Percentiles rank a stretch among this genome's conserved stretches.
phyloP scores from a whole-genome alignment of 64 coral and sea anemone genomes.

The Porites australiensis region DNA sequence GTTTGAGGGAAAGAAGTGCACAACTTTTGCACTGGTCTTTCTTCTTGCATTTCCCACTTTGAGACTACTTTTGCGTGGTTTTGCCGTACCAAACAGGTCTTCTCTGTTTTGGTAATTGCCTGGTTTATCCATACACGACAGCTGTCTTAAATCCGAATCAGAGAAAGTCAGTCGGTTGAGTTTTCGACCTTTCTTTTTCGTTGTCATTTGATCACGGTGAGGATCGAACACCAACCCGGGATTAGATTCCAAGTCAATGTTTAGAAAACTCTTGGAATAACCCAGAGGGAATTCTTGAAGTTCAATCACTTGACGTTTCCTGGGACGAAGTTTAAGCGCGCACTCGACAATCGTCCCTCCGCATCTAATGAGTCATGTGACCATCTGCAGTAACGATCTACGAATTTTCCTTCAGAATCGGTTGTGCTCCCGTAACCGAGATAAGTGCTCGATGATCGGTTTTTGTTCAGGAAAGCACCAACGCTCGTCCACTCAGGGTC shows the following conservation, averaged over 20 bases:
- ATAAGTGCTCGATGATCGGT: background rate
- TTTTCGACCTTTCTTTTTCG: background rate
- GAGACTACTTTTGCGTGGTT: conserved; percentile 29
- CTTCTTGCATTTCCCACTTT: background rate
- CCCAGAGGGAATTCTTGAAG: conserved; percentile 42
- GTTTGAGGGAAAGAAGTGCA: conserved; percentile 34
- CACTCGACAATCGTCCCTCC: conserved; percentile 6
- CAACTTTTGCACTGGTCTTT: conserved; percentile 17
- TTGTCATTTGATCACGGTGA: background rate
- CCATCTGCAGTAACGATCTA: conserved; percentile 33
- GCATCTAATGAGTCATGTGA: conserved; percentile 36
- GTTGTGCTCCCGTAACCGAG: conserved; percentile 16
- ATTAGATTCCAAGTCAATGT: conserved; percentile 35
- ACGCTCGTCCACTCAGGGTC: conserved; percentile 45
- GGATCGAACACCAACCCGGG: conserved; percentile 33
- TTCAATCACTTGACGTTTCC: conserved; percentile 38
- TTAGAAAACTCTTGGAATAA: conserved; percentile 34
- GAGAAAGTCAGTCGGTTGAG: conserved; percentile 30
- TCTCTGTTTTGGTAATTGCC: background rate
- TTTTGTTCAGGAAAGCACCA: conserved; percentile 45
- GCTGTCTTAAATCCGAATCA: conserved; percentile 23
- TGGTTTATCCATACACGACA: conserved; percentile 13
- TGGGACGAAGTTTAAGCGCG: conserved; percentile 2
- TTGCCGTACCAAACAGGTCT: background rate
- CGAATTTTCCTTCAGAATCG: conserved; percentile 10